A percentile compares a stretch with the other conserved stretches of the same genome.
These are phyloP conservation scores for Drosophila incognita DNA, from an alignment of 2,888 invertebrate genomes.

Conservation along the genomic window DNA sequence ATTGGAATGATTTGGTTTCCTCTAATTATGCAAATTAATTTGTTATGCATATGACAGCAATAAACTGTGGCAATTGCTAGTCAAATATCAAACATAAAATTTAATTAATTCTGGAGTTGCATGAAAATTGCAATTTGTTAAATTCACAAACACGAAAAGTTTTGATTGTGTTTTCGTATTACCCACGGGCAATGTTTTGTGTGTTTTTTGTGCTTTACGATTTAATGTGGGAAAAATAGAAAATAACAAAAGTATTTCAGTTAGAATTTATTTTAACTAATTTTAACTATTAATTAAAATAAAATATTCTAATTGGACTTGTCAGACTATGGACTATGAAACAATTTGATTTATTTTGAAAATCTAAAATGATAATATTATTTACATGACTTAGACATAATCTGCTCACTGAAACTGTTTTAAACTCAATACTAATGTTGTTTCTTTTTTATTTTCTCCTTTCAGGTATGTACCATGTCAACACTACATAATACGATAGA, in stretches of 20 bases:
- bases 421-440: constrained; percentile 4
- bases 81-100: constrained; percentile 13
- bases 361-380: not conserved
- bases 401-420: not conserved
- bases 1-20: constrained; percentile 21
- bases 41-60: constrained; percentile 26
- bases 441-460: constrained; percentile 12
- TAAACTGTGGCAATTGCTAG: constrained; percentile 44
- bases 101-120: constrained; percentile 17
- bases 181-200: constrained; percentile 12
- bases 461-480: constrained; percentile 61
- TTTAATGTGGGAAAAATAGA: constrained; percentile 24
- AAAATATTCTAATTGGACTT: constrained; percentile 1
- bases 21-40: constrained; percentile 33
- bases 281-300: not conserved
- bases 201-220: not conserved
- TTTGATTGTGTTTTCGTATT: constrained; percentile 28
- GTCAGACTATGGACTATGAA: not conserved
- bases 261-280: constrained; percentile 7
- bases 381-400: not conserved
- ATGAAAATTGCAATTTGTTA: constrained; percentile 2
- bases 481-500: constrained; percentile 12
- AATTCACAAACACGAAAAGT: constrained; percentile 23
- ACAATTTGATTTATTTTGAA: not conserved
- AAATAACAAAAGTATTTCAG: not conserved